phyloP scores from a whole-genome alignment of 2,888 invertebrate genomes.

The Pseudanteris insignis region DNA sequence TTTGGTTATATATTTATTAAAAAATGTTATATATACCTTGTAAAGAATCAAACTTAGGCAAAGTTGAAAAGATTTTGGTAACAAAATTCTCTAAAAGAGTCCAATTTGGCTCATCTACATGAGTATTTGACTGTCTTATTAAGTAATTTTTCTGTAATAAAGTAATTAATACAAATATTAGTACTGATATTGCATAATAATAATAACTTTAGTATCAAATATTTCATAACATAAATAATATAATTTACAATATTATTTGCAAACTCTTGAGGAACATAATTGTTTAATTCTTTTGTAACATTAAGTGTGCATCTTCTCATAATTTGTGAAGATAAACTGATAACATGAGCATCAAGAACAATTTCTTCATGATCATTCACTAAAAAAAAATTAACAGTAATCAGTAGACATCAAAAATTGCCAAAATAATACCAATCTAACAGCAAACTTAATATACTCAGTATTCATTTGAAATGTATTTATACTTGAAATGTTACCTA shows the following conservation, averaged over 20 bases:
- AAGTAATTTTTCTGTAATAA: constrained; percentile 15
- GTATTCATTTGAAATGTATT: no score
- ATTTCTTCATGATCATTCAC: constrained; percentile 56
- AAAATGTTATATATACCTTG: constrained; percentile 23
- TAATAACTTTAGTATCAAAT: not conserved
- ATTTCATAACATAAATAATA: not conserved
- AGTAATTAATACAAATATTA: constrained; percentile 4
- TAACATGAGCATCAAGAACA: constrained; percentile 59
- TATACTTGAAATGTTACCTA: no score
- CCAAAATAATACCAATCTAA: not conserved
- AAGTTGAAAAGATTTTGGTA: constrained; percentile 45
- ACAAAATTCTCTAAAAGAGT: constrained; percentile 49
- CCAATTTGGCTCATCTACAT: constrained; percentile 51
- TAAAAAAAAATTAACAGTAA: constrained; percentile 20
- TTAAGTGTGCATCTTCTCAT: constrained; percentile 52
- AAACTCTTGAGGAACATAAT: constrained; percentile 53
- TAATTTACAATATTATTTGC: constrained; percentile 53
- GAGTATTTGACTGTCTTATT: constrained; percentile 19
- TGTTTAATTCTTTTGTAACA: constrained; percentile 51
- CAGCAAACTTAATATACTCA: no score
- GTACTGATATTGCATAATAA: not conserved
- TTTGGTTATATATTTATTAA: constrained; percentile 1
- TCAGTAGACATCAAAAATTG: no score
- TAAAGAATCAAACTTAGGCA: constrained; percentile 39
- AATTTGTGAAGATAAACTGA: constrained; percentile 57